Base-by-base conservation (phyloP, 2,797 vertebrate species). In the Cynodonichthys magdalenae region DNA sequence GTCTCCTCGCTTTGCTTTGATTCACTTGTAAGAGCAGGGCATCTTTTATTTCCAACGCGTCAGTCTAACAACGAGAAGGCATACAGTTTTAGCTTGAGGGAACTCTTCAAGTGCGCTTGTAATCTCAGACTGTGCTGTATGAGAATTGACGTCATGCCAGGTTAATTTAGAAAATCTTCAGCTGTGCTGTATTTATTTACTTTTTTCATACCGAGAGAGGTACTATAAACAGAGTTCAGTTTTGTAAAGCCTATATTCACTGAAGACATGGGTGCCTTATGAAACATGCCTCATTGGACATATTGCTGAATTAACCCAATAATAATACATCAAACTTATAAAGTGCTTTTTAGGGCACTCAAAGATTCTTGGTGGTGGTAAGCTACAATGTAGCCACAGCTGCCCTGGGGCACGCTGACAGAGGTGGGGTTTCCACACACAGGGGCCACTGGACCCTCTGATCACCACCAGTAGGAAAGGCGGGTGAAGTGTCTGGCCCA, bases 121-220 rank as follows among this genome's bases (percentile, higher is more conserved):
- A 79, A 79, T 85, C 81, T 72, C 53, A 75, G 70, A 65, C 64
- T 49, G 67, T 15, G 34, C 63, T 64, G 55, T 71, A 60, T 29
- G 60, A 83, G 74, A 83, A 60, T 69, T 61, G 75, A 82, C 76
- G 67, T 71, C 59, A 54, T 53, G 57, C 63, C 77, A 75, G 44
- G 84, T 83, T 80, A 63, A 83, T 84, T 83, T 79, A 69, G 60
- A 53, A 53, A 49, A 63, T 68, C 67, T 51, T 54, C 78, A 79
- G 52, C 47, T 48, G 58, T 63, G 76, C 51, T 66, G 69, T 59
- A 71, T 31, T 63, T 57, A 50, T 57, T 50, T 66, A 28, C 41
- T 52, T 31, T 56, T 39, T 19, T 15, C 11, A 19, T 14, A 2
- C 17, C 12, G 10, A n/a, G 15, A 39, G 36, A 60, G 63, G 47